Conservation (phyloP, 2,797 vertebrate species). For the Onychomys torridus region DNA sequence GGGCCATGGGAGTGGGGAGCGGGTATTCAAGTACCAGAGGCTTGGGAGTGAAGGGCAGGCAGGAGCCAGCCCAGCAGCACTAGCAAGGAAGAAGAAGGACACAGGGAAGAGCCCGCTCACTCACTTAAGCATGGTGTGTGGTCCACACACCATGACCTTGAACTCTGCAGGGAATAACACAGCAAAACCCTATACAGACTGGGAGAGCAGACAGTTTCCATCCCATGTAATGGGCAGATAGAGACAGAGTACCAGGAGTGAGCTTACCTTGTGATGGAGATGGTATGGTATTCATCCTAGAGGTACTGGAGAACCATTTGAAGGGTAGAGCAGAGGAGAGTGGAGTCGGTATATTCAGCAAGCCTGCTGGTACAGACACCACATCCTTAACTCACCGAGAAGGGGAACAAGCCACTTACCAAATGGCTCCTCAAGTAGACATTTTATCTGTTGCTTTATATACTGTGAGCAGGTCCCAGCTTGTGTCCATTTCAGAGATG, state of each 20-base stretch:
- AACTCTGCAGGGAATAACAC: background rate
- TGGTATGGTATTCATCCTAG: background rate
- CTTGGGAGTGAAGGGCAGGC: background rate
- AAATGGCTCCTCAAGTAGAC: background rate
- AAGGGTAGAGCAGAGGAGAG: background rate
- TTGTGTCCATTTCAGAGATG: constrained; percentile 28
- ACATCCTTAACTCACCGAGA: background rate
- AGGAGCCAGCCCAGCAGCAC: background rate
- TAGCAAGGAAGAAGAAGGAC: too few relatives aligned
- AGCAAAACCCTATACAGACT: background rate
- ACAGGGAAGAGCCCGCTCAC: background rate
- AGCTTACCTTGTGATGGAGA: background rate
- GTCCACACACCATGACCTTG: background rate
- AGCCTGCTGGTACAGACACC: background rate
- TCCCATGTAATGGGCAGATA: too few relatives aligned
- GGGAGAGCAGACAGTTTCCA: background rate
- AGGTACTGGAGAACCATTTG: background rate
- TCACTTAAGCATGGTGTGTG: background rate
- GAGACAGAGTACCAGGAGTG: background rate
- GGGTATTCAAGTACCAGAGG: background rate
- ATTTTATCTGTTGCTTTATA: background rate
- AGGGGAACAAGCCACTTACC: background rate
- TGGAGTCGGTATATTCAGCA: fast-evolving
- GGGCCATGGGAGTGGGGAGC: background rate
- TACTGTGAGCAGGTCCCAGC: background rate